Evolutionary conservation across 2,113 vertebrate species (phyloP), one percentile per base, ranked within the genome.

Genomic region (Oriolus oriolus): DNA sequence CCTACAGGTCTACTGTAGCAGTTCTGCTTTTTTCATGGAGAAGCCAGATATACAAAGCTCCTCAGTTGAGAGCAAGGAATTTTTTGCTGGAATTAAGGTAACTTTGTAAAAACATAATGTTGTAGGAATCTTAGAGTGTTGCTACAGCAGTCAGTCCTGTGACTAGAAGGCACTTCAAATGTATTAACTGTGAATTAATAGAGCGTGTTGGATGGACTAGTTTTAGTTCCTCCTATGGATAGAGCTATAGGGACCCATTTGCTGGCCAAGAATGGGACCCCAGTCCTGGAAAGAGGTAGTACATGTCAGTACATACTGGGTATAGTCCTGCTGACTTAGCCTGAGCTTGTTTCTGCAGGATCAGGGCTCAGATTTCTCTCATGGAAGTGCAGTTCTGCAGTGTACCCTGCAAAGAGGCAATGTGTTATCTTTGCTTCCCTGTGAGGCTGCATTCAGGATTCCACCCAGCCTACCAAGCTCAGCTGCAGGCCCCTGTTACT

Each of bases 41-140:
- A 98, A 97, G 2, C 98, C 98, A 7, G 95, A 98, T 42, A 16
- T 97, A 52, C 98, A 89, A 31, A 98, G 99, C 50, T 47, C 95
- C 61, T 59, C 95, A 6, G 96, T 97, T n/a, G 98, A 99, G 83
- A 99, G 99, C 95, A 88, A 76, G 81, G 98, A 98, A 96, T 99
- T 99, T 97, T 99, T 99, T 97, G 98, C 98, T 47, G 99, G 99
- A 31, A 98, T 99, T 95, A 98, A 97, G 98, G 99, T 99, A 98
- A 39, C 87, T 64, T 91, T 82, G 68, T 70, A 75, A 49, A 47
- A 64, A 86, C 68, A 42, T 16, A 12, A 53, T 20, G 3, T 26
- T 15, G 7, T 42, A 44, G 47, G 16, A 79, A 35, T 56, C 86
- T 95, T 87, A 82, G 42, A 79, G n/a, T 75, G 23, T 71, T 76